Percentiles rank a stretch among this genome's conserved stretches.
Evolutionary conservation across 1,140 invertebrate genomes (phyloP).

Genomic region (Carposina sasakii): DNA sequence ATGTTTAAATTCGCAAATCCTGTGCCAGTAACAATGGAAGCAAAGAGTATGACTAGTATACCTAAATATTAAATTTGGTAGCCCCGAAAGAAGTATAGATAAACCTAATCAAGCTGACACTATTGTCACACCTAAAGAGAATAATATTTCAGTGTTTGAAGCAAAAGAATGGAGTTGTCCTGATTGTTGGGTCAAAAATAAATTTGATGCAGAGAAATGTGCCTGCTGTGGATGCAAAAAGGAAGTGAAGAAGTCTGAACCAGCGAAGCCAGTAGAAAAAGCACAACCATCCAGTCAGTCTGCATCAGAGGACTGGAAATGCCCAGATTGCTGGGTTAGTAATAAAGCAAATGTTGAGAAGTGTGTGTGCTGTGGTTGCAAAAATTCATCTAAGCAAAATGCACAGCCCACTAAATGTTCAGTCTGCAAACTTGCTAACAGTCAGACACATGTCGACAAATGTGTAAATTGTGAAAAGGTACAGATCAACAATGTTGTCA

Average conservation of each 20-base stretch:
- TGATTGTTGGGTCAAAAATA: conserved; percentile 60
- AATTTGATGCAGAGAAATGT: conserved; percentile 36
- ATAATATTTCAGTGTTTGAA: too few relatives aligned
- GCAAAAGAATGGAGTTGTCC: conserved; percentile 72
- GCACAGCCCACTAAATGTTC: conserved; percentile 14
- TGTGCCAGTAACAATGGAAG: conserved; percentile 23
- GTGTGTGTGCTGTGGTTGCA: conserved; percentile 53
- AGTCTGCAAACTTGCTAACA: conserved; percentile 20
- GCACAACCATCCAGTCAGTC: too few relatives aligned
- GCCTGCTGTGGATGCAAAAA: conserved; percentile 47
- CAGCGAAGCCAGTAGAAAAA: too few relatives aligned
- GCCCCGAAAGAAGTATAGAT: conserved; percentile 25
- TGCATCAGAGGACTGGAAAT: conserved; percentile 68
- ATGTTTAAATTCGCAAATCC: conserved; percentile 39
- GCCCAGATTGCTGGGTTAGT: conserved; percentile 59
- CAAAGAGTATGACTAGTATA: conserved; percentile 8
- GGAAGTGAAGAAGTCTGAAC: conserved; percentile 16
- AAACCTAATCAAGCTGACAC: too few relatives aligned
- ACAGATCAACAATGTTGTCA: conserved; percentile 14
- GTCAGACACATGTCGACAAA: conserved; percentile 17
- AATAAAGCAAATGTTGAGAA: conserved; percentile 38
- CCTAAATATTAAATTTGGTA: conserved; percentile 38
- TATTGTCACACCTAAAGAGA: too few relatives aligned
- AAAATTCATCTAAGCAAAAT: conserved; percentile 12
- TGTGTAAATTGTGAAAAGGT: conserved; percentile 26